Evolutionary conservation across 1,140 invertebrate genomes (phyloP), one percentile per base, ranked within the genome.

Genomic region (Anastatus disparis): DNA sequence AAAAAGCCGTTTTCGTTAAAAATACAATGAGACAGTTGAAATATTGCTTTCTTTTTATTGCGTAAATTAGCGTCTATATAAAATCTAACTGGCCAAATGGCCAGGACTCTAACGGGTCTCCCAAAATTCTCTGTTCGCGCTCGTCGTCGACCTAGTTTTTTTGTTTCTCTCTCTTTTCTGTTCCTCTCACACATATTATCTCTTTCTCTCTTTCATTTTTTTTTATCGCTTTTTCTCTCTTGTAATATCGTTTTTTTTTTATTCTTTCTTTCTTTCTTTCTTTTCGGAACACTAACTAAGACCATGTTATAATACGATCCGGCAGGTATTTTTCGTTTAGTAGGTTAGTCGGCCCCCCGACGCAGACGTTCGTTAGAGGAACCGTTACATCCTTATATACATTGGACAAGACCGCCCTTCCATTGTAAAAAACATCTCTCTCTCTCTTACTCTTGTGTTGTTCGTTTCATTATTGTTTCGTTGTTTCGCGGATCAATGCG

Each of bases 291-390:
- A 73, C 69, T 17, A 56, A 66, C 75, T 76, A 76, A 78, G 74
- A 76, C 71, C 61, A 71, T 62, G 58, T 67, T 69, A 72, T 68
- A 59, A 40, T 58, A 27, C 53, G 65, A 67, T 58, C 63, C 61
- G 46, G 53, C 71, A 74, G 69, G 73, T 77, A 74, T 78, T 79
- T n/a, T 78, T 78, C 74, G 73, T 77, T 82, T 81, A 82, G 80
- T 82, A 80, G 80, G 79, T 82, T 82, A 81, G 78, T 79, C 76
- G 79, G 77, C 72, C 72, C n/a, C 70, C 70, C 63, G 64, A 70
- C 71, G 75, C 73, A 74, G 74, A 76, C 73, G n/a, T 76, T 79
- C 74, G 79, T 78, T 79, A 78, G 76, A 78, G 76, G 66, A 77
- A 81, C 80, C 80, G 80, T 82, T 82, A 82, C 73, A 72, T 76